These are phyloP conservation scores for Eristalis arbustorum DNA, from an alignment of 2,888 invertebrate species.

Conservation along the genomic window DNA sequence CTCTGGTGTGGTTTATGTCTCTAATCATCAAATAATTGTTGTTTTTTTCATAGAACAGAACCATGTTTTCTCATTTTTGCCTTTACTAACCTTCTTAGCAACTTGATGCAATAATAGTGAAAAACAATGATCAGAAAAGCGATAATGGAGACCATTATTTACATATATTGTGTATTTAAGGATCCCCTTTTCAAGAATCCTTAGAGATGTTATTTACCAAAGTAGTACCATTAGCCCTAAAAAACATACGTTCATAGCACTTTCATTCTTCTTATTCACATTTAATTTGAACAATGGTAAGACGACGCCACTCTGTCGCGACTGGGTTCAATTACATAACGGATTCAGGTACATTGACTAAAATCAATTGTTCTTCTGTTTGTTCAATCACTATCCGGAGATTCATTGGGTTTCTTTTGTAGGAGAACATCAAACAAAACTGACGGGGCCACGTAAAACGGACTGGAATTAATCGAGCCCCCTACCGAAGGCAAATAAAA, in stretches of 20 bases:
- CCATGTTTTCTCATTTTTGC: too few species aligned
- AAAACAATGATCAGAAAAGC: too few species aligned
- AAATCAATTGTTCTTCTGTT: slow-evolving; percentile 24
- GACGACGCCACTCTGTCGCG: slow-evolving; percentile 36
- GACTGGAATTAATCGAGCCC: slow-evolving; percentile 45
- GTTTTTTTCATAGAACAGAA: too few species aligned
- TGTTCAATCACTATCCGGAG: not conserved
- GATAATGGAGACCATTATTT: too few species aligned
- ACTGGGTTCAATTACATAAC: slow-evolving; percentile 34
- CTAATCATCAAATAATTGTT: not conserved
- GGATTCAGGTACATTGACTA: slow-evolving; percentile 14
- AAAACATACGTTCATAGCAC: too few species aligned
- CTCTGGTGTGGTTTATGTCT: not conserved
- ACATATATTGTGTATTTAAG: too few species aligned
- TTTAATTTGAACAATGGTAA: not conserved
- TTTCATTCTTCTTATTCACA: too few species aligned
- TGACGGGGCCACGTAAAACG: slow-evolving; percentile 21
- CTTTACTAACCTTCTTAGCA: too few species aligned
- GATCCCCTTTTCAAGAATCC: too few species aligned
- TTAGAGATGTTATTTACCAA: too few species aligned
- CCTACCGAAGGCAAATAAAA: slow-evolving; percentile 32
- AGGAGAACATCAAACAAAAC: not conserved
- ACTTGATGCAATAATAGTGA: too few species aligned
- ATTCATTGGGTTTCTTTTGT: slow-evolving; percentile 16
- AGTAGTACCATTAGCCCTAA: not conserved